phyloP scores from a whole-genome alignment of 2,888 invertebrate genomes.

The Limnephilus lunatus region DNA sequence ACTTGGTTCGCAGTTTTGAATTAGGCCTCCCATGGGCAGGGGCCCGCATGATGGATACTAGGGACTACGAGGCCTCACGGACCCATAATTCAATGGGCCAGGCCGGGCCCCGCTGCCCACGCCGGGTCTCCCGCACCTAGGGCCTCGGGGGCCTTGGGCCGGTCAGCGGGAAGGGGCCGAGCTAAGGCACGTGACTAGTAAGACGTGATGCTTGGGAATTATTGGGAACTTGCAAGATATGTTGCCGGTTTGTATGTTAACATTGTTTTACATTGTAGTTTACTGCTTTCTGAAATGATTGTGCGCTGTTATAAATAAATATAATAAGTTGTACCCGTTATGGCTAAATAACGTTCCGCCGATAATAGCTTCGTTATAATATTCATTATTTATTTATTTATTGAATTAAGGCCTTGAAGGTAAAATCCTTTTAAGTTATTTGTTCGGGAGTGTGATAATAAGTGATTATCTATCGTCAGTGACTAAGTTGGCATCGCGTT shows the following conservation, averaged over 20 bases:
- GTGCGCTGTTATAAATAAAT: too few species aligned
- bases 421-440: too few species aligned
- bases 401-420: too few species aligned
- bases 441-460: too few species aligned
- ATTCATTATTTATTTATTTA: too few species aligned
- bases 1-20: constrained; percentile 33
- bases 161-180: constrained; percentile 26
- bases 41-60: constrained; percentile 48
- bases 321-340: too few species aligned
- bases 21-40: constrained; percentile 49
- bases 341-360: too few species aligned
- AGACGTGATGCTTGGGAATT: constrained; percentile 53
- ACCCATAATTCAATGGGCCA: constrained; percentile 63
- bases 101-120: background rate
- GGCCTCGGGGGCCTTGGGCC: constrained; percentile 51
- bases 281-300: background rate
- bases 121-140: background rate
- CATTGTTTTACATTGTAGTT: background rate
- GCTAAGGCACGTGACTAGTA: constrained; percentile 58
- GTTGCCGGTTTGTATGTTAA: constrained; percentile 6
- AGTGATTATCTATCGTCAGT: too few species aligned
- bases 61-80: constrained; percentile 53
- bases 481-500: too few species aligned
- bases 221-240: constrained; percentile 9
- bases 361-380: background rate